Evolutionary conservation across 2,888 invertebrate species (phyloP), one percentile per base, ranked within the genome.

Genomic region (Agrochola litura): DNA sequence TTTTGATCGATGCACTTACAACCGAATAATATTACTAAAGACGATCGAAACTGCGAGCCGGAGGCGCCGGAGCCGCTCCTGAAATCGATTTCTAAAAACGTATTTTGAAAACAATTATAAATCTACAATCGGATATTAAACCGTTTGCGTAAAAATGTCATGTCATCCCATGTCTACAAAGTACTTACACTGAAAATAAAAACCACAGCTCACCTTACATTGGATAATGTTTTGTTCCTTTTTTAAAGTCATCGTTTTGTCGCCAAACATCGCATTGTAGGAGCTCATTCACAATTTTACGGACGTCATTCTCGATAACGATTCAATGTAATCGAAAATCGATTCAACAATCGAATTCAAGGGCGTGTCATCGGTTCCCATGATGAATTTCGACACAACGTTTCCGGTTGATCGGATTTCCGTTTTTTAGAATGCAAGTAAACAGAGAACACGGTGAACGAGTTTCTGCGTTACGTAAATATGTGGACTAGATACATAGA

Each of bases 351-450:
- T 85, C 77, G 69, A 88, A 88, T 88, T 88, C 90, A 91, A 90
- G 91, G 91, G 91, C 91, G 90, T 89, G 89, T 86, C 90, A 86
- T 86, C 82, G 88, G 84, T 90, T 88, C 91, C 90, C 91, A 90
- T 90, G 89, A 85, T 85, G 81, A 84, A 87, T 88, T 89, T 87
- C 88, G 82, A 85, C 86, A 89, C 73, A 79, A 81, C 43, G 64
- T 85, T 86, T 90, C 89, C 88, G 87, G 82, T 85, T 81, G 73
- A 78, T 52, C 65, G 83, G 74, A 89, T 85, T 88, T 90, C 90
- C 90, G 89, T 80, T 89, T 87, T 83, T 82, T 79, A 77, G 72
- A 83, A 79, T 76, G 71, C 54, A 71, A 69, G 77, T 83, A 66
- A 54, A 86, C 77, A 80, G 46, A 75, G 75, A 77, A 79, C 58